These are phyloP conservation scores for Fistularia commersonii DNA, from an alignment of 2,797 vertebrate genomes.

Conservation along the genomic window DNA sequence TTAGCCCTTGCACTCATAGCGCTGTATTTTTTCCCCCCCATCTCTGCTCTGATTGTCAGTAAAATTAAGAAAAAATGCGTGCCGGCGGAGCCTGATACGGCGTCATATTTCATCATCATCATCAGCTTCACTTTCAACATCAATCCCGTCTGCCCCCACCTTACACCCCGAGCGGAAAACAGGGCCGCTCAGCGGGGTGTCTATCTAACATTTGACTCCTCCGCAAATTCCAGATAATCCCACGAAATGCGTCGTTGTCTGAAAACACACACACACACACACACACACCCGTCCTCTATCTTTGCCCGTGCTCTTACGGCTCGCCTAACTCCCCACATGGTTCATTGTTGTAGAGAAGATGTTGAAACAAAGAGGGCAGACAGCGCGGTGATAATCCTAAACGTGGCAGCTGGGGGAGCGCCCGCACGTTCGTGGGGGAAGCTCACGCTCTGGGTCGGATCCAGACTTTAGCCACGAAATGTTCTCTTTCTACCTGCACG, in stretches of 20 bases:
- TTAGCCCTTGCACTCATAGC: conserved; percentile 12
- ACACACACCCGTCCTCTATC: conserved; percentile 1
- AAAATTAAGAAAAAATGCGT: neutral
- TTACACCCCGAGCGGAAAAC: conserved; percentile 35
- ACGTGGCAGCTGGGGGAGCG: conserved; percentile 63
- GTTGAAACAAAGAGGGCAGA: conserved; percentile 69
- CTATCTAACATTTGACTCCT: conserved; percentile 40
- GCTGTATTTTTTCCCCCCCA: conserved; percentile 3
- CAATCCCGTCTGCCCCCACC: conserved; percentile 24
- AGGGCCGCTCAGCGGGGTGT: conserved; percentile 42
- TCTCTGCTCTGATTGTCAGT: neutral
- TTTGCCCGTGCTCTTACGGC: neutral
- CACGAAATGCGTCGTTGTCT: conserved; percentile 42
- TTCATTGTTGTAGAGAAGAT: conserved; percentile 67
- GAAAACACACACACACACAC: conserved; percentile 4
- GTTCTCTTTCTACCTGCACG: conserved; percentile 13
- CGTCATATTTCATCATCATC: conserved; percentile 7
- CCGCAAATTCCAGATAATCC: conserved; percentile 59
- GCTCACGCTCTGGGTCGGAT: no score
- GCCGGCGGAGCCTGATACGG: conserved; percentile 3
- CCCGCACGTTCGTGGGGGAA: conserved; percentile 27
- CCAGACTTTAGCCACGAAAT: conserved; percentile 18
- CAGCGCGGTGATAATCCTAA: conserved; percentile 60
- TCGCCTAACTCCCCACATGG: conserved; percentile 46
- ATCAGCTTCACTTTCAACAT: conserved; percentile 20